Conservation (phyloP, 2,797 vertebrate species). For the Tachyglossus aculeatus region DNA sequence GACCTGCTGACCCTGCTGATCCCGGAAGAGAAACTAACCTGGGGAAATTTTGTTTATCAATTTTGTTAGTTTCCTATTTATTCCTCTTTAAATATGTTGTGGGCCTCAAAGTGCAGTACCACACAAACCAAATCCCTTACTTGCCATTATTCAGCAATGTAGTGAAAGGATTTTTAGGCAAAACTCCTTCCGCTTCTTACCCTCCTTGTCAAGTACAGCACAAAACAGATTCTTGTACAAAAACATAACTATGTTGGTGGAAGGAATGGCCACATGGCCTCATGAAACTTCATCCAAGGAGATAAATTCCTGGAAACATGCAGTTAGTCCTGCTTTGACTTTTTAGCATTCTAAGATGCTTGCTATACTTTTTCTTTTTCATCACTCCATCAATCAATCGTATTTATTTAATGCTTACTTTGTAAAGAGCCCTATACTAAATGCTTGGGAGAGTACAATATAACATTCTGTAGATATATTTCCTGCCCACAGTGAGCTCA, state of each 20-base stretch:
- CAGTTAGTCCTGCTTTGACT: fast-evolving
- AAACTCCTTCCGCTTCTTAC: conserved; percentile 25
- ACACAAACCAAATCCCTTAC: neutral
- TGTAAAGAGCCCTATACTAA: no score
- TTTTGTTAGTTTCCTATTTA: conserved; percentile 48
- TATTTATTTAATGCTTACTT: no score
- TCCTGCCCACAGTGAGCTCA: no score
- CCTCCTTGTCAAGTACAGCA: conserved; percentile 34
- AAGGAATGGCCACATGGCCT: neutral
- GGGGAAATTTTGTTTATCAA: conserved; percentile 21
- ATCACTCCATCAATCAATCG: no score
- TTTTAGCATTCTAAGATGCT: neutral
- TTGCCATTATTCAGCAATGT: conserved; percentile 37
- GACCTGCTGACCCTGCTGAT: neutral
- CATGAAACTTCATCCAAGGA: neutral
- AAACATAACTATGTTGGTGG: neutral
- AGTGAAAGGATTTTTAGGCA: conserved; percentile 39
- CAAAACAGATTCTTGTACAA: conserved; percentile 50
- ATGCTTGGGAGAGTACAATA: no score
- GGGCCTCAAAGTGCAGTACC: neutral
- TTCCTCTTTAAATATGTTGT: conserved; percentile 13
- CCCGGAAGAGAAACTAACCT: neutral
- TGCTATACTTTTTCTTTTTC: fast-evolving
- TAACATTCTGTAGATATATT: no score
- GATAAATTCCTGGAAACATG: neutral